Conservation (phyloP, 2,888 invertebrate genomes). For the Pterobdella sp. region DNA sequence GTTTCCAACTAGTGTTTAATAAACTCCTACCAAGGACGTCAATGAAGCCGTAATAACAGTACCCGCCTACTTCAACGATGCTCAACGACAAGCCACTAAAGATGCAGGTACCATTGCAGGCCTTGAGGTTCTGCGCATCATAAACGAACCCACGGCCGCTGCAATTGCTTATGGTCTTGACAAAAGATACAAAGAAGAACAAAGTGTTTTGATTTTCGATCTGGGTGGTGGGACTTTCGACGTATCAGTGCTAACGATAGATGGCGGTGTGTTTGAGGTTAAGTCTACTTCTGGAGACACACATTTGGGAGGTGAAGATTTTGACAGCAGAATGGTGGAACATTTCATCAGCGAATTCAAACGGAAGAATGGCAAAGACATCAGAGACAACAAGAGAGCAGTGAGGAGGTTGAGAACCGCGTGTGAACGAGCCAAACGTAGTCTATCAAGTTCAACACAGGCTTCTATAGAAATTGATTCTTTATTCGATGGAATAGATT, state of each 20-base stretch:
- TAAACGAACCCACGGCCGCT: conserved; percentile 60
- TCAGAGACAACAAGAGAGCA: conserved; percentile 69
- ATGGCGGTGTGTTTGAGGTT: conserved; percentile 55
- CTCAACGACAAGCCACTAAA: conserved; percentile 63
- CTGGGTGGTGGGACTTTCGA: conserved; percentile 28
- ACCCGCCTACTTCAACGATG: conserved; percentile 51
- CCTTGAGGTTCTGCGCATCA: conserved; percentile 74
- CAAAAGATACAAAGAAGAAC: conserved; percentile 10
- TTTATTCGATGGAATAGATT: conserved; percentile 86
- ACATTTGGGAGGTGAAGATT: conserved; percentile 58
- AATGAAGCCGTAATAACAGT: conserved; percentile 48
- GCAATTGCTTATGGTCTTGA: conserved; percentile 28
- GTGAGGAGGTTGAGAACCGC: conserved; percentile 82
- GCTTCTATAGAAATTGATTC: conserved; percentile 81
- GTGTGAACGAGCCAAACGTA: conserved; percentile 63
- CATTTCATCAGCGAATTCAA: conserved; percentile 50
- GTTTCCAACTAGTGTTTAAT: too few species aligned
- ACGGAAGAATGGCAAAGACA: conserved; percentile 50
- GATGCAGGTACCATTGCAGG: conserved; percentile 78
- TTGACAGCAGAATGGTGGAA: conserved; percentile 51
- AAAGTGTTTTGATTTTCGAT: conserved; percentile 25
- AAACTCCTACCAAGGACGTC: conserved; percentile 10
- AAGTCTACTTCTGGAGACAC: conserved; percentile 29
- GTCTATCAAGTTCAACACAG: conserved; percentile 56
- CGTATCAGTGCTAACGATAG: conserved; percentile 25